Percentiles rank a stretch among this genome's conserved stretches.
Conservation (phyloP, 2,888 invertebrate species). For the Monopis laevigella region DNA sequence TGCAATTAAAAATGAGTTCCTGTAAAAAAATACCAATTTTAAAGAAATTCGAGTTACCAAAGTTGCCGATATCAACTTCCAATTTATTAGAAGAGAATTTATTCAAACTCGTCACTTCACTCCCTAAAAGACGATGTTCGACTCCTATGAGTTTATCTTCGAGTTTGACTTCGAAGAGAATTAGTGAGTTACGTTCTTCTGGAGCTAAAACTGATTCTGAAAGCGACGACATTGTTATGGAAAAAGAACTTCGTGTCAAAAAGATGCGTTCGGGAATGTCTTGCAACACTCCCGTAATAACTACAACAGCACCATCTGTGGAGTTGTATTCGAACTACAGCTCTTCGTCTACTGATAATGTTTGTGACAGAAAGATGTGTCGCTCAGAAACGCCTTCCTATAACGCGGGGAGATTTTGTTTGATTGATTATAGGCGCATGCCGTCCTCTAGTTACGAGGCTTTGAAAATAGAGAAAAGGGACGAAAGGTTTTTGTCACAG, state of each 20-base stretch:
- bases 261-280: conserved; percentile 27
- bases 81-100: conserved; percentile 35
- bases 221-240: conserved; percentile 32
- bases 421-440: conserved; percentile 45
- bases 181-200: conserved; percentile 33
- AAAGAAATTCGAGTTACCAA: conserved; percentile 40
- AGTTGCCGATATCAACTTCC: conserved; percentile 17
- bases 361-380: conserved; percentile 22
- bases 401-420: conserved; percentile 36
- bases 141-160: conserved; percentile 32
- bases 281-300: conserved; percentile 44
- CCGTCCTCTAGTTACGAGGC: conserved; percentile 42
- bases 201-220: conserved; percentile 48
- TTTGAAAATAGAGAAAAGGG: conserved; percentile 29
- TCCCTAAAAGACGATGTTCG: conserved; percentile 43
- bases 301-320: conserved; percentile 51
- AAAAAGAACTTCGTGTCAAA: not conserved
- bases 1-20: too few relatives aligned
- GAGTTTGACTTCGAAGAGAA: conserved; percentile 28
- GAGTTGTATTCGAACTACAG: conserved; percentile 37
- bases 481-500: conserved; percentile 36
- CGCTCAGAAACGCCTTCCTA: conserved; percentile 2
- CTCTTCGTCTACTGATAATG: conserved; percentile 20
- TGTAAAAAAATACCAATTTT: conserved; percentile 34
- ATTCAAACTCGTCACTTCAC: conserved; percentile 29